phyloP scores from a whole-genome alignment of 2,888 invertebrate species.

The Pyrgus malvae region DNA sequence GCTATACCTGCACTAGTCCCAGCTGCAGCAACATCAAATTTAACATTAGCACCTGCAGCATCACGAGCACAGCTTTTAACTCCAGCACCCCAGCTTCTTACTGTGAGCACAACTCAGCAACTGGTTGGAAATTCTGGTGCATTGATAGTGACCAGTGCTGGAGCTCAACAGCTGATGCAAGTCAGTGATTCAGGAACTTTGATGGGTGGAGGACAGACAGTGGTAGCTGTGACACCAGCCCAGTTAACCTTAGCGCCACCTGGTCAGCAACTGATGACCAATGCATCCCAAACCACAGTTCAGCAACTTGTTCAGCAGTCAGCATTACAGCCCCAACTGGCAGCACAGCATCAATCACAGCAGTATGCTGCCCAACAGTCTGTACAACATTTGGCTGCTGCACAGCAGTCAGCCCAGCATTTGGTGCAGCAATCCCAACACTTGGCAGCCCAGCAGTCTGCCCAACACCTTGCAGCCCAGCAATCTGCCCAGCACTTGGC shows the following conservation, averaged over 20 bases:
- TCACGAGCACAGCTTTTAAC: slow-evolving; percentile 72
- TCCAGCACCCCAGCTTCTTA: slow-evolving; percentile 72
- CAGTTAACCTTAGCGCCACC: slow-evolving; percentile 69
- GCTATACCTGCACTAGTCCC: slow-evolving; percentile 69
- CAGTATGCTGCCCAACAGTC: slow-evolving; percentile 69
- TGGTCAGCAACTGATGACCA: slow-evolving; percentile 67
- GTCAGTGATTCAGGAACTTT: slow-evolving; percentile 76
- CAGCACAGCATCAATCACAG: slow-evolving; percentile 63
- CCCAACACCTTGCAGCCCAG: slow-evolving; percentile 55
- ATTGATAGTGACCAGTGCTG: slow-evolving; percentile 75
- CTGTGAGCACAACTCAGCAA: slow-evolving; percentile 76
- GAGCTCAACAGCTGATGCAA: slow-evolving; percentile 76
- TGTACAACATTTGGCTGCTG: slow-evolving; percentile 60
- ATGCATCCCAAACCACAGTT: slow-evolving; percentile 65
- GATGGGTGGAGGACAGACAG: slow-evolving; percentile 75
- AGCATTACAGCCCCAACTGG: slow-evolving; percentile 63
- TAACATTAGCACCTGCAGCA: slow-evolving; percentile 68
- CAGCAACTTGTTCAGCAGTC: slow-evolving; percentile 72
- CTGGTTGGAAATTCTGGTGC: slow-evolving; percentile 73
- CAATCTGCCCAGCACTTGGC: slow-evolving; percentile 58
- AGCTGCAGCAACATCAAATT: slow-evolving; percentile 63
- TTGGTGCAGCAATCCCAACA: slow-evolving; percentile 52
- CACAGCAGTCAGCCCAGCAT: slow-evolving; percentile 59
- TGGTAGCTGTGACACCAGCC: slow-evolving; percentile 73
- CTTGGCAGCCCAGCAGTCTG: slow-evolving; percentile 56